A percentile compares a stretch with the other conserved stretches of the same genome.
These are phyloP conservation scores for Cryptus armator DNA, from an alignment of 2,888 invertebrate species.

Conservation along the genomic window DNA sequence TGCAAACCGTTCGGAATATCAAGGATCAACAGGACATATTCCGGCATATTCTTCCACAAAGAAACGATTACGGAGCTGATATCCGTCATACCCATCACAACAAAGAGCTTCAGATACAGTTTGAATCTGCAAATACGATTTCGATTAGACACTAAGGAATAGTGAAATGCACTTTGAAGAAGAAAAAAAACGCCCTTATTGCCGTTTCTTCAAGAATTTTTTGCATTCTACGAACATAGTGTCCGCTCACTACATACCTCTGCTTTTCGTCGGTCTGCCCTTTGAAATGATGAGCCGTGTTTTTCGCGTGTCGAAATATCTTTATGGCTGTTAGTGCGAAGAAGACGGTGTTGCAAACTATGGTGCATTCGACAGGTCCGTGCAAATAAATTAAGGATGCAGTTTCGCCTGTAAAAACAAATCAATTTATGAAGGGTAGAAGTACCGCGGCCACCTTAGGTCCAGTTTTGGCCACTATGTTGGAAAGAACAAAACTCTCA, in stretches of 20 bases:
- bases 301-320: constrained; percentile 88
- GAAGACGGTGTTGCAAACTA: constrained; percentile 88
- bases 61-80: constrained; percentile 92
- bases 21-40: constrained; percentile 87
- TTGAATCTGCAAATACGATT: constrained; percentile 88
- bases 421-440: constrained; percentile 4
- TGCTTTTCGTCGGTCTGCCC: constrained; percentile 88
- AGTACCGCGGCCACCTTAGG: no score
- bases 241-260: constrained; percentile 83
- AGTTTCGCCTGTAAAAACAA: constrained; percentile 84
- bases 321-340: constrained; percentile 90
- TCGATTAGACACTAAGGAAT: constrained; percentile 84
- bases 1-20: constrained; percentile 89
- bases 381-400: constrained; percentile 90
- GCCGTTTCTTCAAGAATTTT: background rate
- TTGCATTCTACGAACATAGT: no score
- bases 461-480: no score
- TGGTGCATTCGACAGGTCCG: constrained; percentile 88
- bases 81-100: constrained; percentile 96
- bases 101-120: constrained; percentile 92
- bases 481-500: no score
- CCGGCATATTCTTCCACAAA: constrained; percentile 85
- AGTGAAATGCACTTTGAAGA: no score
- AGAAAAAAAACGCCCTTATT: constrained; percentile 9
- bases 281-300: constrained; percentile 88